Conservation (phyloP, 2,113 vertebrate species). For the Otolemur garnettii region DNA sequence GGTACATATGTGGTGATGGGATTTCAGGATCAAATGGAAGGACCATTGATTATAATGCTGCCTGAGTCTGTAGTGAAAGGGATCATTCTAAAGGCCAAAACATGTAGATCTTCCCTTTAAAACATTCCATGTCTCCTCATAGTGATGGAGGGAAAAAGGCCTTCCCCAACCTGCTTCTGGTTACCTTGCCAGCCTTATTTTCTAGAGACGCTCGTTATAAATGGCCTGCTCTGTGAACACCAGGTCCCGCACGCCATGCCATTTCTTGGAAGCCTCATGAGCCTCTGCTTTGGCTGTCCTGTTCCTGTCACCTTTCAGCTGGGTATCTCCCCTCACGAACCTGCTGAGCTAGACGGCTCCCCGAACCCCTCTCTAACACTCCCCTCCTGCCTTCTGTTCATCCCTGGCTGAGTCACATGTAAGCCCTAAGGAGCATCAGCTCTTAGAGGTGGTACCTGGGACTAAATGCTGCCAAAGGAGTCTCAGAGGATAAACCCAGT, state of each 20-base stretch:
- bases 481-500: background rate
- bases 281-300: background rate
- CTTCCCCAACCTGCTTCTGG: background rate
- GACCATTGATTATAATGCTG: background rate
- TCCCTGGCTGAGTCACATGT: background rate
- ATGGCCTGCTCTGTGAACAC: background rate
- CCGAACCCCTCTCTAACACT: background rate
- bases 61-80: background rate
- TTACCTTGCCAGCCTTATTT: background rate
- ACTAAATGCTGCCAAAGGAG: background rate
- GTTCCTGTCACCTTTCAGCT: background rate
- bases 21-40: too few species aligned
- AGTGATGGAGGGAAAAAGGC: background rate
- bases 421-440: background rate
- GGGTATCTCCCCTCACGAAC: background rate
- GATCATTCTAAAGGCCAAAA: slow-evolving; percentile 18
- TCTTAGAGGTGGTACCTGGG: background rate
- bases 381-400: background rate
- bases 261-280: background rate
- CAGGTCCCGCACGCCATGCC: background rate
- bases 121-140: background rate
- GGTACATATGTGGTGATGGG: too few species aligned
- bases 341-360: background rate
- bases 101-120: background rate
- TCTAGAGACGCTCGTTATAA: background rate